phyloP scores from a whole-genome alignment of 2,113 vertebrate species.

The Caranx melampygus region DNA sequence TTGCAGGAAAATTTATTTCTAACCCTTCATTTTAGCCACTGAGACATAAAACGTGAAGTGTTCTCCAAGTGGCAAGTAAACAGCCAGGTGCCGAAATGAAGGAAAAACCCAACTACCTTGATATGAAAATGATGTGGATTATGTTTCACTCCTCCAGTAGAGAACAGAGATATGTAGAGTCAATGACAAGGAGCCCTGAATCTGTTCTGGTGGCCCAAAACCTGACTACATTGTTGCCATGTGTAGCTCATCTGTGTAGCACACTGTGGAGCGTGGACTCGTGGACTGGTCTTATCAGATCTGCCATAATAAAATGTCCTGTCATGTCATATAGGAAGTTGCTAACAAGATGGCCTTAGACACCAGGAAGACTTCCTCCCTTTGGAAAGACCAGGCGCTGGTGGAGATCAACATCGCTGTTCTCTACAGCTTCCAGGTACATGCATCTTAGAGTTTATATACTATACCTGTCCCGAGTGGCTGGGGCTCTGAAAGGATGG shows the following conservation, averaged over 20 bases:
- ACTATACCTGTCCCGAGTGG: background rate
- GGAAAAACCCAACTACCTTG: too few species aligned
- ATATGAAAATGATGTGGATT: too few species aligned
- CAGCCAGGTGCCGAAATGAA: too few species aligned
- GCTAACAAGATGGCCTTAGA: conserved; percentile 95
- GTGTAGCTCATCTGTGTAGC: background rate
- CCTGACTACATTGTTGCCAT: too few species aligned
- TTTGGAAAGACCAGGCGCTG: conserved; percentile 98
- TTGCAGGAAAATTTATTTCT: background rate
- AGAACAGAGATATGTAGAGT: too few species aligned
- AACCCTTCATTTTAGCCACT: background rate
- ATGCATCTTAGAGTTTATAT: background rate
- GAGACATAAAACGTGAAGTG: background rate
- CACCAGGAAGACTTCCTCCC: conserved; percentile 93
- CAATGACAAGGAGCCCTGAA: too few species aligned
- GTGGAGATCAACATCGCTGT: conserved; percentile 99
- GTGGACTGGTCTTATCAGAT: background rate
- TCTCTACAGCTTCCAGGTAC: conserved; percentile 96
- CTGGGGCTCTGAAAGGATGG: background rate
- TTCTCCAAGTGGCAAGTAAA: too few species aligned
- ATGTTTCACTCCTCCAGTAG: too few species aligned
- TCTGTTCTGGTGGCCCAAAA: too few species aligned
- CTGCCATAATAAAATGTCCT: background rate
- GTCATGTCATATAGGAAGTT: conserved; percentile 85
- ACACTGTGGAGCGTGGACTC: background rate